These are phyloP conservation scores for Homarus americanus DNA, from an alignment of 1,140 invertebrate species.

Conservation along the genomic window DNA sequence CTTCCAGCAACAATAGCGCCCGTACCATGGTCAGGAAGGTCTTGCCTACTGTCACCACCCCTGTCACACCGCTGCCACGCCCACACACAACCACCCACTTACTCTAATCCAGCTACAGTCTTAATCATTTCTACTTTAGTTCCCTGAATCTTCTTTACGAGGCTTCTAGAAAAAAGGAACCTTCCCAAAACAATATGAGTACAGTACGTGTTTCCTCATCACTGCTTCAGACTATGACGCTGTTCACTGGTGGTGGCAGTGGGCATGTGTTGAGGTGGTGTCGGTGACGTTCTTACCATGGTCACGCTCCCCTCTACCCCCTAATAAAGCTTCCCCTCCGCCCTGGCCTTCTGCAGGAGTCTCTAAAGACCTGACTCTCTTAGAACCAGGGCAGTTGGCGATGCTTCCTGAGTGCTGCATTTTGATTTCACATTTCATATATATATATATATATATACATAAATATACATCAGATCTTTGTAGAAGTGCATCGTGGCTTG, in stretches of 20 bases:
- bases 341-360: constrained; percentile 35
- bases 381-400: constrained; percentile 34
- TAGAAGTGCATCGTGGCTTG: constrained; percentile 64
- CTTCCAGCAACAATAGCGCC: constrained; percentile 5
- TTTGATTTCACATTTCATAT: constrained; percentile 43
- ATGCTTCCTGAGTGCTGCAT: constrained; percentile 50
- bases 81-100: too few relatives aligned
- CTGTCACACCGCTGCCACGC: background rate
- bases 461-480: constrained; percentile 27
- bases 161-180: too few relatives aligned
- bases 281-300: background rate
- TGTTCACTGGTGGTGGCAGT: background rate
- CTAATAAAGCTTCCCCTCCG: constrained; percentile 8
- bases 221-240: too few relatives aligned
- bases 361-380: constrained; percentile 37
- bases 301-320: background rate
- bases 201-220: too few relatives aligned
- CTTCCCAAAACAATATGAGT: too few relatives aligned
- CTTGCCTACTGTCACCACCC: constrained; percentile 4
- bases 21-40: constrained; percentile 17
- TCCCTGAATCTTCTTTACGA: too few relatives aligned
- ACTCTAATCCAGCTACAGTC: too few relatives aligned
- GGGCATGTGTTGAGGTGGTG: background rate
- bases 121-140: too few relatives aligned
- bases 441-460: constrained; percentile 8